phyloP scores from a whole-genome alignment of 1,140 invertebrate genomes.

The Armadillidium nasatum region DNA sequence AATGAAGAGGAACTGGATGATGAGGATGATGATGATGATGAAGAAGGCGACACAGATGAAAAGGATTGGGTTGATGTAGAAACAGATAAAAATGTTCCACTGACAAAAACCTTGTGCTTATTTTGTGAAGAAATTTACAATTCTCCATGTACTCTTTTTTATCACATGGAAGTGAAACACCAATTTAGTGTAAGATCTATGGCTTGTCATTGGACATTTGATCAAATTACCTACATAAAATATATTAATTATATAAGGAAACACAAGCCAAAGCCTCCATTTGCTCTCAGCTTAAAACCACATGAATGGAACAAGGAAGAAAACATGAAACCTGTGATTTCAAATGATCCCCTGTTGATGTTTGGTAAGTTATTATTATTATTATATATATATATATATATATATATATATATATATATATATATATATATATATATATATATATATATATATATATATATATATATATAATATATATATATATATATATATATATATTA shows the following conservation, averaged over 20 bases:
- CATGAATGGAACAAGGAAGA: neutral
- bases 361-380: neutral
- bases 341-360: neutral
- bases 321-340: neutral
- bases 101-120: neutral
- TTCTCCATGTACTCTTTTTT: conserved; percentile 1
- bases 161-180: neutral
- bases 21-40: neutral
- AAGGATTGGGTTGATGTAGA: neutral
- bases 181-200: neutral
- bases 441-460: too few species aligned
- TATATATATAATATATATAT: too few species aligned
- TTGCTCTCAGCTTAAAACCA: neutral
- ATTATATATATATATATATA: too few species aligned
- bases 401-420: too few species aligned
- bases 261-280: neutral
- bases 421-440: too few species aligned
- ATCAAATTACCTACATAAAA: conserved; percentile 2
- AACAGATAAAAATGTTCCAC: neutral
- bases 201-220: conserved; percentile 9
- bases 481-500: too few species aligned
- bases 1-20: neutral
- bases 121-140: neutral
- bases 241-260: neutral
- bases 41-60: neutral